A percentile compares a stretch with the other conserved stretches of the same genome.
Conservation (phyloP, 2,888 invertebrate species). For the Fragum whitleyi region DNA sequence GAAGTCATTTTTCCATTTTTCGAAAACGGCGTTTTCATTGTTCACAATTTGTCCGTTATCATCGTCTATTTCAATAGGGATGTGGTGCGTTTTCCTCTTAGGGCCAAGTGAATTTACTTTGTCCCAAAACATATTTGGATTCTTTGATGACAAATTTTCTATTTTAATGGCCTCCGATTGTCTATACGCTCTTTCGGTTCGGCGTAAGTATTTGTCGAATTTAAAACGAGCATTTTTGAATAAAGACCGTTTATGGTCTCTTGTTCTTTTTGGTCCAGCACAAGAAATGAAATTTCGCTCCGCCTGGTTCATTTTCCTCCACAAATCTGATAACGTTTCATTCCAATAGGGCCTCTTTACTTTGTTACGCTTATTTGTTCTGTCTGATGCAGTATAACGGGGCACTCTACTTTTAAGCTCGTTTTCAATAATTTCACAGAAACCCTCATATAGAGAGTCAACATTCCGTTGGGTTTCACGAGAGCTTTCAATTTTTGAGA, state of each 20-base stretch:
- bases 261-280: conserved; percentile 4
- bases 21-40: conserved; percentile 27
- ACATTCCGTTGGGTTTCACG: conserved; percentile 8
- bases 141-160: conserved; percentile 31
- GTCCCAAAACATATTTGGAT: conserved; percentile 48
- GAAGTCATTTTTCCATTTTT: conserved; percentile 41
- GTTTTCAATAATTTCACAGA: conserved; percentile 12
- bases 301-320: conserved; percentile 21
- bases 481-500: conserved; percentile 3
- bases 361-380: conserved; percentile 30
- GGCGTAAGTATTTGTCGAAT: conserved; percentile 28
- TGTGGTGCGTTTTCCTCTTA: conserved; percentile 13
- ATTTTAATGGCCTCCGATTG: conserved; percentile 21
- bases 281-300: conserved; percentile 9
- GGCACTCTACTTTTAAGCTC: conserved; percentile 38
- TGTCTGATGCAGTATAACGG: background rate
- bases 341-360: conserved; percentile 38
- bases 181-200: conserved; percentile 37
- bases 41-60: background rate
- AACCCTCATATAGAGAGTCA: background rate
- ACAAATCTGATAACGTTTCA: conserved; percentile 27
- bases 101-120: conserved; percentile 47
- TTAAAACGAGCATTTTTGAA: background rate
- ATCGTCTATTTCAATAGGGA: conserved; percentile 35
- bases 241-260: background rate